Evolutionary conservation across 2,888 invertebrate genomes (phyloP).

Genomic region (Kuschelorhynchus macadamiae): DNA sequence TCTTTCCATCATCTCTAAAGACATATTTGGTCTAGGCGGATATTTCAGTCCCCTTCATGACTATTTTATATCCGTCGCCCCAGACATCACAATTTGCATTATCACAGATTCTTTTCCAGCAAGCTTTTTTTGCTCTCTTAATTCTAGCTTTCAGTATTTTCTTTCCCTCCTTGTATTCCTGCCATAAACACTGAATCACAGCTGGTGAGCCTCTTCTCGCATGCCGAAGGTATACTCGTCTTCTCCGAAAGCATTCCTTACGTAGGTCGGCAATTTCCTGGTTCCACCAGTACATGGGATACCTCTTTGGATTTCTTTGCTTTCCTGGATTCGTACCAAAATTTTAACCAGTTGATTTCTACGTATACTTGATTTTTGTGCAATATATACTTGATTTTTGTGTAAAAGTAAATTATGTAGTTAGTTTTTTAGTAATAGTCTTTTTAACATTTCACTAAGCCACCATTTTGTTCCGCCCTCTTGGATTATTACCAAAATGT

Average conservation of each 20-base stretch:
- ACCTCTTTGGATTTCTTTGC: too few relatives aligned
- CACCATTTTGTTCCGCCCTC: too few relatives aligned
- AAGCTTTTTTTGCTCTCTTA: slow-evolving; percentile 31
- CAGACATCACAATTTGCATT: slow-evolving; percentile 34
- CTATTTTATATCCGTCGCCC: slow-evolving; percentile 43
- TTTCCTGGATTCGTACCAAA: too few relatives aligned
- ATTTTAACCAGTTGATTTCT: too few relatives aligned
- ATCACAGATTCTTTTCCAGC: slow-evolving; percentile 31
- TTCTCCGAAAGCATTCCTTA: neutral
- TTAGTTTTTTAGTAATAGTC: too few relatives aligned
- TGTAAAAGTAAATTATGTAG: too few relatives aligned
- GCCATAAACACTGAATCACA: neutral
- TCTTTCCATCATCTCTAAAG: slow-evolving; percentile 8
- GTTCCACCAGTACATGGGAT: neutral
- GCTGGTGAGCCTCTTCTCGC: too few relatives aligned
- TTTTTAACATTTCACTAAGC: too few relatives aligned
- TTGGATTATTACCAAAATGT: too few relatives aligned
- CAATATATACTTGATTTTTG: too few relatives aligned
- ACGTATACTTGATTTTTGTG: too few relatives aligned
- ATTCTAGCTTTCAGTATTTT: slow-evolving; percentile 28
- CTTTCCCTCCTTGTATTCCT: slow-evolving; percentile 20
- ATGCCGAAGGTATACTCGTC: neutral
- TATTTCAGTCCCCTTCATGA: slow-evolving; percentile 25
- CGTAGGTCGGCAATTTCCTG: neutral
- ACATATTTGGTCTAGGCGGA: slow-evolving; percentile 25